Percentiles rank a stretch among this genome's conserved stretches.
Conservation (phyloP, 2,797 vertebrate species). For the Phoeniculus purpureus region DNA sequence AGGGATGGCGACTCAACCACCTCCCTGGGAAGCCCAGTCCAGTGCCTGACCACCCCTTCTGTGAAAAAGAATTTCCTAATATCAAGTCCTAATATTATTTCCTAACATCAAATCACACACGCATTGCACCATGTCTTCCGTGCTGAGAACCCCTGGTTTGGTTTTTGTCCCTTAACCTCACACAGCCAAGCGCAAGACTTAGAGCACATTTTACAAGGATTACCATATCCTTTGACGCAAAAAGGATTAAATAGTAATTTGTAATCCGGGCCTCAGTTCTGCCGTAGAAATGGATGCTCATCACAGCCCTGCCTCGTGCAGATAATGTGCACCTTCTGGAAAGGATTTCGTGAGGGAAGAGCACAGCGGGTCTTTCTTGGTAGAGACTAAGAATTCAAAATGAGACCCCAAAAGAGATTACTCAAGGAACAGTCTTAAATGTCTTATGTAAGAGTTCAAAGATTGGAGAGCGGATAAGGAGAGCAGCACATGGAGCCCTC, state of each 20-base stretch:
- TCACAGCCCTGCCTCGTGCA: constrained; percentile 1
- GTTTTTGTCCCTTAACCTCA: constrained; percentile 50
- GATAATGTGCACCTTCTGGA: constrained; percentile 66
- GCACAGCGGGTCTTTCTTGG: constrained; percentile 3
- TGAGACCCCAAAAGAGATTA: constrained; percentile 59
- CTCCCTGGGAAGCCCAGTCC: no score
- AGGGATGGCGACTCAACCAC: no score
- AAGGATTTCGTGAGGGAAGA: constrained; percentile 50
- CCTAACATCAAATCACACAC: no score
- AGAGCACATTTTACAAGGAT: constrained; percentile 64
- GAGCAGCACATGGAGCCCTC: accelerated
- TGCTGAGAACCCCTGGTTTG: not conserved
- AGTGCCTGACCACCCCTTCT: no score
- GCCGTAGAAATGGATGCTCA: constrained; percentile 57
- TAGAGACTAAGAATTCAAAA: constrained; percentile 26
- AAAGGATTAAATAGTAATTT: constrained; percentile 72
- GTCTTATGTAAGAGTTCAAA: constrained; percentile 43
- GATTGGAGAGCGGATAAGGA: constrained; percentile 36
- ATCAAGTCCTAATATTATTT: no score
- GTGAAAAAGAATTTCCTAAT: no score
- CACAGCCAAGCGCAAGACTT: constrained; percentile 43
- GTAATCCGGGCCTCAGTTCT: constrained; percentile 62
- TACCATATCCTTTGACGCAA: constrained; percentile 64
- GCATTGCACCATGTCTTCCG: not conserved
- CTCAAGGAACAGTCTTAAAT: constrained; percentile 35